Evolutionary conservation across 2,113 vertebrate species (phyloP).

Genomic region (Tautogolabrus adspersus): DNA sequence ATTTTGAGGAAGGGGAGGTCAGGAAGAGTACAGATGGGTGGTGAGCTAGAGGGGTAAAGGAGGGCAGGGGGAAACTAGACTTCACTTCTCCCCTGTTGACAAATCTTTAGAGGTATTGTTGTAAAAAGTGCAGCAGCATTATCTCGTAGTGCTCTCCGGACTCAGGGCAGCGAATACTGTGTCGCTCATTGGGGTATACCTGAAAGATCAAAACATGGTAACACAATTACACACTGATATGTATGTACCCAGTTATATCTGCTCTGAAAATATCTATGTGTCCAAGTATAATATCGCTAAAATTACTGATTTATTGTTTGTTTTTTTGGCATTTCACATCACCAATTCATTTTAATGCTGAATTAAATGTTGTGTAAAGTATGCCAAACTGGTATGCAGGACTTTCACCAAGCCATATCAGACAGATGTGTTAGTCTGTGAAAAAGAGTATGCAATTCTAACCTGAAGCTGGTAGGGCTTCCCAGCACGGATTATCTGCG

Average conservation of each 20-base stretch:
- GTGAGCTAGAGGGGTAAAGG: slow-evolving; percentile 36
- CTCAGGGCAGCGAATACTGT: slow-evolving; percentile 99
- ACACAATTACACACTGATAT: not conserved
- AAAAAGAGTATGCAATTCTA: not conserved
- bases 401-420: not conserved
- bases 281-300: not conserved
- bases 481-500: slow-evolving; percentile 97
- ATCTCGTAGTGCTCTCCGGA: slow-evolving; percentile 99
- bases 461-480: slow-evolving; percentile 99
- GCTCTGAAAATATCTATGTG: not conserved
- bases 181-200: slow-evolving; percentile 98
- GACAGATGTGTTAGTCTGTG: not conserved
- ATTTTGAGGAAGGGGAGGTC: not conserved
- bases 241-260: not conserved
- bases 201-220: slow-evolving; percentile 54
- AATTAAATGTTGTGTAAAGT: too few relatives aligned
- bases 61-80: slow-evolving; percentile 62
- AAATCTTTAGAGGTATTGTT: slow-evolving; percentile 94
- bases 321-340: too few relatives aligned
- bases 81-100: slow-evolving; percentile 63
- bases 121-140: slow-evolving; percentile 98
- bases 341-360: too few relatives aligned
- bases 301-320: not conserved
- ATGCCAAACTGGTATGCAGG: too few relatives aligned
- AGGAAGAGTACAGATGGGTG: slow-evolving; percentile 12